Base-by-base conservation (phyloP, 2,888 invertebrate species). In the Acanthosepion pharaonis region DNA sequence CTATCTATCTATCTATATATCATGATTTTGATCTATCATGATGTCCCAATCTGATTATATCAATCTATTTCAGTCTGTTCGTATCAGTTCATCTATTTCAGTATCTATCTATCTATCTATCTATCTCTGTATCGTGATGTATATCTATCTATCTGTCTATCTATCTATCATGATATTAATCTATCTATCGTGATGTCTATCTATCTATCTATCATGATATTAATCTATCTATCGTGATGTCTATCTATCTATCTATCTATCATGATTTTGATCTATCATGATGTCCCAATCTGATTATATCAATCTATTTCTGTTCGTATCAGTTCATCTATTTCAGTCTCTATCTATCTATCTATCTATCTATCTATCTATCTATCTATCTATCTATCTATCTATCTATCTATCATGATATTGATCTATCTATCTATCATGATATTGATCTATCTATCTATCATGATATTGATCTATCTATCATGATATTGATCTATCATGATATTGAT, bases 301-400 rank as follows among this genome's bases (percentile, higher is more conserved):
- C n/a, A n/a, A n/a, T n/a, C n/a, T n/a, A n/a, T n/a, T n/a, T n/a
- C n/a, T n/a, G n/a, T n/a, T n/a, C n/a, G n/a, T n/a, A n/a, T n/a
- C n/a, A n/a, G n/a, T n/a, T n/a, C n/a, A n/a, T n/a, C n/a, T n/a
- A n/a, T n/a, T n/a, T n/a, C n/a, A n/a, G n/a, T n/a, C n/a, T 91
- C 1, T 91, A 91, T 28, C 18, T 28, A 28, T n/a, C 9, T 91
- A 91, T 91, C 33, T 91, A 28, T 28, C n/a, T 33, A 1, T 33
- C 0, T 33, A 33, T 91, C 33, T n/a, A 91, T 33, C 9, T n/a
- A 91, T 91, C 18, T 91, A 91, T 91, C n/a, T 91, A 91, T 91
- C n/a, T 91, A 91, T 91, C n/a, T 91, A 91, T 91, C n/a, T 91
- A 91, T 91, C n/a, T 91, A 91, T 91, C n/a, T 91, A 91, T 91